Evolutionary conservation across 2,888 invertebrate genomes (phyloP), one percentile per base, ranked within the genome.

Genomic region (Zygaena filipendulae): DNA sequence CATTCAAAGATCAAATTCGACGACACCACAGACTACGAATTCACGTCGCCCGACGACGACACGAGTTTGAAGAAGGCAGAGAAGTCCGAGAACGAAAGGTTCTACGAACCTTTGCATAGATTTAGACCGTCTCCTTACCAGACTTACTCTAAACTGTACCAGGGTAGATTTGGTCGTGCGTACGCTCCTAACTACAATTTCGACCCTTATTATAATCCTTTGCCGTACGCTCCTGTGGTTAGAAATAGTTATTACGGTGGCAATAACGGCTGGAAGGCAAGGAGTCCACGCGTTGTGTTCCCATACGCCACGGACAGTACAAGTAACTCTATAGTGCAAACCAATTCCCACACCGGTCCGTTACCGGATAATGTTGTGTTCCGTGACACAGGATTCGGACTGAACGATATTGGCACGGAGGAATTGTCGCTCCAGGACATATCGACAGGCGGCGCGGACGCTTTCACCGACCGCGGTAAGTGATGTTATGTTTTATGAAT

Each of bases 391-490:
- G 84, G 75, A 53, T 83, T 84, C 41, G 84, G 83, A 39, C 53
- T 83, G 27, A 84, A 82, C 39, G 85, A 85, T 35, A 56, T 85
- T 25, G 75, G 79, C 0, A 64, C 81, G 13, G 84, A 84, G 40
- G 85, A 85, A 12, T 81, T 81, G 38, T 82, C 77, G 36, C 56
- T 87, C 22, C 88, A 88, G 68, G 88, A 88, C 47, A 66, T 85
- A 30, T 80, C 68, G 5, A 72, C 81, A 7, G 82, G 79, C 5
- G 64, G 67, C 2, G 69, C 64, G 19, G 69, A 77, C 30, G 82
- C 81, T 23, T 82, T 83, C 44, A 79, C 85, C 39, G 87, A 88
- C 47, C 81, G 87, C 81, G 88, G 88, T 87, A 66, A 79, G 85
- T 68, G n/a, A n/a, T n/a, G 24, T 21, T 18, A 19, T 21, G 9